These are phyloP conservation scores for Capra hircus DNA, from an alignment of 2,113 vertebrate species.

Conservation along the genomic window DNA sequence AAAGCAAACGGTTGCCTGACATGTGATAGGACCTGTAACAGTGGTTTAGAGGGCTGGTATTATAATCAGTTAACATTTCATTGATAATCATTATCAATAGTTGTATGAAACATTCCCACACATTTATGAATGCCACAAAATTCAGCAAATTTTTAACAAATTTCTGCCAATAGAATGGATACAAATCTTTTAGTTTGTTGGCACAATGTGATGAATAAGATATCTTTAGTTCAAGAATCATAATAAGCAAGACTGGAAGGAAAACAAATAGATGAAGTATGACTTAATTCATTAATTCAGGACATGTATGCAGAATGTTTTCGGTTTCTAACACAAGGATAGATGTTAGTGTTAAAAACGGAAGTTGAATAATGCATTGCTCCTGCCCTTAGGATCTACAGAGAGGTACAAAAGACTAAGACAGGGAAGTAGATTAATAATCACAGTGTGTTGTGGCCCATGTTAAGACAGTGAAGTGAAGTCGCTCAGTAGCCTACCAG, in stretches of 20 bases:
- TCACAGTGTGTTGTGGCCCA: neutral
- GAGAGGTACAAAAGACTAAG: neutral
- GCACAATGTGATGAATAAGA: neutral
- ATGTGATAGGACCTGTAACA: neutral
- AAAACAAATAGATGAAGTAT: neutral
- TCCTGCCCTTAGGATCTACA: neutral
- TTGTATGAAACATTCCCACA: neutral
- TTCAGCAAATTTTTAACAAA: neutral
- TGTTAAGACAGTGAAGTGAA: neutral
- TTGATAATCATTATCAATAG: neutral
- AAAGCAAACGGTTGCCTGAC: neutral
- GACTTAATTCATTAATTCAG: neutral
- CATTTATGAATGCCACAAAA: neutral
- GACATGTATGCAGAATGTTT: neutral
- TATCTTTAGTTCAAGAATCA: neutral
- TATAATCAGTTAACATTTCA: neutral
- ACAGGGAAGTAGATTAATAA: neutral
- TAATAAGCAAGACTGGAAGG: neutral
- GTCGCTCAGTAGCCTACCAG: no score
- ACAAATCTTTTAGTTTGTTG: neutral
- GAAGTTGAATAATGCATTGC: neutral
- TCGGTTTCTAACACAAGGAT: neutral
- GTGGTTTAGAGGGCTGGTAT: neutral
- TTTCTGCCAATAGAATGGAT: neutral
- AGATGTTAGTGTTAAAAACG: neutral